These are phyloP conservation scores for Scolopax mira DNA, from an alignment of 2,113 vertebrate species.

Conservation along the genomic window DNA sequence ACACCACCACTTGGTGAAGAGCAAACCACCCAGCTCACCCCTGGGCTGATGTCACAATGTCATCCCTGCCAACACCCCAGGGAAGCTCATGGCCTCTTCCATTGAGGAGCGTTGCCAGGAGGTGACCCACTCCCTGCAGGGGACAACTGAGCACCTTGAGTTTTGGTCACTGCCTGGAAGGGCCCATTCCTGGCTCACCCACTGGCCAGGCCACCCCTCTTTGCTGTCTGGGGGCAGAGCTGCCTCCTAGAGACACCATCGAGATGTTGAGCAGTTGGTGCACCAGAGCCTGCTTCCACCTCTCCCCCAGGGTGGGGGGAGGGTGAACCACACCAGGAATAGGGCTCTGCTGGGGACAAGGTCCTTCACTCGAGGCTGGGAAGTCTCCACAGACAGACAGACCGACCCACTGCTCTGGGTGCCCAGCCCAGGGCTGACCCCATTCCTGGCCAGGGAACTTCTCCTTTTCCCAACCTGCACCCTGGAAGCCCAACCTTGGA, in stretches of 20 bases:
- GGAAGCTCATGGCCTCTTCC: background rate
- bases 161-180: background rate
- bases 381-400: background rate
- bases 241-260: background rate
- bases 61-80: fast-evolving
- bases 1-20: too few species aligned
- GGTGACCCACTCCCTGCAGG: too few species aligned
- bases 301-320: background rate
- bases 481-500: background rate
- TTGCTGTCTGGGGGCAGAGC: background rate
- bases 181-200: background rate
- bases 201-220: background rate
- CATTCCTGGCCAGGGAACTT: background rate
- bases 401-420: background rate
- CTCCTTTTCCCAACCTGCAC: background rate
- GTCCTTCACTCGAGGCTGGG: background rate
- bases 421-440: background rate
- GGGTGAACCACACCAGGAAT: background rate
- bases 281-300: background rate
- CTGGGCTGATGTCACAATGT: fast-evolving
- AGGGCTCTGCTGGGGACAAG: background rate
- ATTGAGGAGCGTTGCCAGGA: fast-evolving
- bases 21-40: too few species aligned
- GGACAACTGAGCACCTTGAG: background rate
- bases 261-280: fast-evolving